Conservation (phyloP, 2,888 invertebrate species). For the Cataglyphis altisquamis region DNA sequence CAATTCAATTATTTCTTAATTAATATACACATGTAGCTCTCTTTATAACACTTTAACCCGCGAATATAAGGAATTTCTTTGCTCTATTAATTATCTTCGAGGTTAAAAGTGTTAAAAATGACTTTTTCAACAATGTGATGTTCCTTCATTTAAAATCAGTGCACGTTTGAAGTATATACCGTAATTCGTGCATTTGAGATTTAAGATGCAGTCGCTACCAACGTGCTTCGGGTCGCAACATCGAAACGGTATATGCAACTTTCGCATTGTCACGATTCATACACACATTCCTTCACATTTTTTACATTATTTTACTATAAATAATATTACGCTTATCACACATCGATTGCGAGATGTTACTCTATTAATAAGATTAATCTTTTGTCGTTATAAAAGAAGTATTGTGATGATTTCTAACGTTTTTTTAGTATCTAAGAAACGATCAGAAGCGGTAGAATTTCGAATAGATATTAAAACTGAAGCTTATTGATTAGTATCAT, state of each 20-base stretch:
- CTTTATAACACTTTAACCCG: not conserved
- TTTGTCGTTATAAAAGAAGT: slow-evolving; percentile 33
- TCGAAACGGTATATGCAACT: not conserved
- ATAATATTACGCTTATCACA: slow-evolving; percentile 49
- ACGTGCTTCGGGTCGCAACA: not conserved
- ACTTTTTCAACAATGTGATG: not conserved
- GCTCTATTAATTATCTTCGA: not conserved
- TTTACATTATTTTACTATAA: slow-evolving; percentile 37
- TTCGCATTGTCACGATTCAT: not conserved
- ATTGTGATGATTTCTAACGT: not conserved
- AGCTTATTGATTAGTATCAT: slow-evolving; percentile 38
- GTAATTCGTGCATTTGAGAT: slow-evolving; percentile 6
- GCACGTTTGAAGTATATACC: not conserved
- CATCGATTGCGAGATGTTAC: slow-evolving; percentile 38
- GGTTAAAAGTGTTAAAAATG: slow-evolving; percentile 4
- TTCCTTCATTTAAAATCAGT: slow-evolving; percentile 10
- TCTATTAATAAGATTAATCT: slow-evolving; percentile 24
- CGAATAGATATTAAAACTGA: slow-evolving; percentile 22
- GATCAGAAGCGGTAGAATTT: slow-evolving; percentile 33
- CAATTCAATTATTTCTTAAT: not conserved
- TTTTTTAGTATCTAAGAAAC: slow-evolving; percentile 22
- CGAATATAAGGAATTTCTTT: slow-evolving; percentile 4
- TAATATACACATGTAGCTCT: not conserved
- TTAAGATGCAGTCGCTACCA: not conserved
- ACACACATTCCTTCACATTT: not conserved